Evolutionary conservation across 2,888 invertebrate genomes (phyloP).

Genomic region (Dasysyrphus albostriatus): DNA sequence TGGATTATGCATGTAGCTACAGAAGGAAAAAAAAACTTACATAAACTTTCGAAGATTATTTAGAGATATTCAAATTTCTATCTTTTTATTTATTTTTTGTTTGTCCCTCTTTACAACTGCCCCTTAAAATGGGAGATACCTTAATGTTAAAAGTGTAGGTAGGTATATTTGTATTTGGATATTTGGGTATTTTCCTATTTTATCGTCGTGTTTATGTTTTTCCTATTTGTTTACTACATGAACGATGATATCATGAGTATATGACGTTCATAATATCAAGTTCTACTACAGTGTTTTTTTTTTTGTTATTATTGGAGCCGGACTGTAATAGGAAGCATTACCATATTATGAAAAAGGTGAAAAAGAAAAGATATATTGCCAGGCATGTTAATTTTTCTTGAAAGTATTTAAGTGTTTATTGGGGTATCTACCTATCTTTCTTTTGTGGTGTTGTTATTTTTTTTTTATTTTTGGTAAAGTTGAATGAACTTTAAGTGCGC

Average conservation of each 20-base stretch:
- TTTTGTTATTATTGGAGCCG: neutral
- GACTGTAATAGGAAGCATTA: conserved; percentile 26
- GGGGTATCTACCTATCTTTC: conserved; percentile 4
- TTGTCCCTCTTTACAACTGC: neutral
- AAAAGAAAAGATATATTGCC: conserved; percentile 46
- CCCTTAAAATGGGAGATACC: neutral
- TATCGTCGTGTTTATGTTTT: conserved; percentile 8
- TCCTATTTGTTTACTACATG: conserved; percentile 24
- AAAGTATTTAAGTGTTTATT: conserved; percentile 33
- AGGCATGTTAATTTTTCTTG: conserved; percentile 55
- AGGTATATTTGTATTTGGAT: neutral
- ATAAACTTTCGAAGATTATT: neutral
- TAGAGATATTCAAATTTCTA: neutral
- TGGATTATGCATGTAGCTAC: neutral
- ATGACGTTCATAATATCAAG: conserved; percentile 19
- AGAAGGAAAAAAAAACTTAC: neutral
- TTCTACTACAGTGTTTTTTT: conserved; percentile 13
- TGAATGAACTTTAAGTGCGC: conserved; percentile 46
- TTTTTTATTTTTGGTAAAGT: conserved; percentile 19
- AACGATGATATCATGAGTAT: conserved; percentile 8
- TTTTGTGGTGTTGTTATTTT: conserved; percentile 26
- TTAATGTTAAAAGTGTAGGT: neutral
- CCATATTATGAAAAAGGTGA: conserved; percentile 33
- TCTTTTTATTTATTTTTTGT: neutral
- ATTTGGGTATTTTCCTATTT: conserved; percentile 13